Conservation (phyloP, 2,888 invertebrate species). For the Dryobota labecula region DNA sequence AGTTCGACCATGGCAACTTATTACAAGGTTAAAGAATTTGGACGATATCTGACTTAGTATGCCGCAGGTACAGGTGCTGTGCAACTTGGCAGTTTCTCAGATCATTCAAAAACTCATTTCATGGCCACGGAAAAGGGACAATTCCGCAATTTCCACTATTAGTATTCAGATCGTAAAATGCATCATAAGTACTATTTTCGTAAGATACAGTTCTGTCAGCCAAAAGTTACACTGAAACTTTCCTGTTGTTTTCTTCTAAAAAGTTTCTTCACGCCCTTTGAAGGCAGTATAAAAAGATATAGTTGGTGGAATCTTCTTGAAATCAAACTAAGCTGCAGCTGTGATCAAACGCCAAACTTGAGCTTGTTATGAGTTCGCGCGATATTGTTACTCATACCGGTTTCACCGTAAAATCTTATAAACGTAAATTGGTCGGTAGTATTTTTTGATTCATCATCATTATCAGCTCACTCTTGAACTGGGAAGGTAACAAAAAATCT, state of each 20-base stretch:
- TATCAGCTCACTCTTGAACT: slow-evolving; percentile 24
- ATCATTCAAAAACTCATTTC: slow-evolving; percentile 51
- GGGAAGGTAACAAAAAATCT: slow-evolving; percentile 7
- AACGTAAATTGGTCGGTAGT: not conserved
- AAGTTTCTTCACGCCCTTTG: slow-evolving; percentile 29
- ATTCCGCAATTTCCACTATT: slow-evolving; percentile 54
- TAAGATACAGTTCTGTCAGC: slow-evolving; percentile 43
- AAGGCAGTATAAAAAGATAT: slow-evolving; percentile 5
- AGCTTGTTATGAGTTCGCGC: not conserved
- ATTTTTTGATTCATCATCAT: slow-evolving; percentile 6
- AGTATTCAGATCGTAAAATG: slow-evolving; percentile 56
- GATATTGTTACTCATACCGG: slow-evolving; percentile 11
- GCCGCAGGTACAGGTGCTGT: slow-evolving; percentile 65
- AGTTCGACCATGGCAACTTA: slow-evolving; percentile 68
- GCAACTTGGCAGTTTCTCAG: slow-evolving; percentile 53
- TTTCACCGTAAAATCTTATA: slow-evolving; percentile 4
- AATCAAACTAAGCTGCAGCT: not conserved
- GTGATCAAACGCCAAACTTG: slow-evolving; percentile 8
- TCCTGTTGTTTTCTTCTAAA: slow-evolving; percentile 38
- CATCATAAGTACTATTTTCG: slow-evolving; percentile 43
- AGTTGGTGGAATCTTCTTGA: slow-evolving; percentile 9
- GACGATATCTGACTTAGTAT: slow-evolving; percentile 74
- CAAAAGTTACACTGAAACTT: slow-evolving; percentile 38
- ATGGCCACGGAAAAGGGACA: slow-evolving; percentile 60
- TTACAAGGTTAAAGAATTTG: slow-evolving; percentile 74